Evolutionary conservation across 2,113 vertebrate species (phyloP).

Genomic region (Ammodramus savannarum): DNA sequence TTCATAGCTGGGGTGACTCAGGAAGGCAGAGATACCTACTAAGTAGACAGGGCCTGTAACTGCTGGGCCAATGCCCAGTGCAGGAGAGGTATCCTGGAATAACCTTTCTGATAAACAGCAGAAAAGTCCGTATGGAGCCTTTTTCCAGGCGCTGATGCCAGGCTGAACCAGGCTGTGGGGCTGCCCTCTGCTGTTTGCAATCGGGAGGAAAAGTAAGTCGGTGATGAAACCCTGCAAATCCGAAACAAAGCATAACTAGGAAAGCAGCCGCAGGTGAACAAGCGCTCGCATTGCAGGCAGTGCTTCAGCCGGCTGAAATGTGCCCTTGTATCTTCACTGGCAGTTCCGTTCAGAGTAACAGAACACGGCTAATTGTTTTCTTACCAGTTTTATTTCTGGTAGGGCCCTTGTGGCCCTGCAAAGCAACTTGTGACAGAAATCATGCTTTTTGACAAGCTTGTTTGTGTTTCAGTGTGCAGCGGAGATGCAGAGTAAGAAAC

Average conservation of each 20-base stretch:
- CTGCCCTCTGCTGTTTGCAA: constrained; percentile 5
- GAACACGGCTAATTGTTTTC: neutral
- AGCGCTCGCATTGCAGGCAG: neutral
- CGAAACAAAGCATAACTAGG: rapidly evolving
- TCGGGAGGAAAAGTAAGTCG: neutral
- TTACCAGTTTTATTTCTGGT: neutral
- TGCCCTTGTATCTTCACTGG: neutral
- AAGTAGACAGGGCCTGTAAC: neutral
- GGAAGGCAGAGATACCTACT: constrained; percentile 32
- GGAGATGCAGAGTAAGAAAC: neutral
- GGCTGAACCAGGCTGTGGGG: neutral
- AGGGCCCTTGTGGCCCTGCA: neutral
- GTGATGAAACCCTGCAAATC: neutral
- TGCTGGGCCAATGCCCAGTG: neutral
- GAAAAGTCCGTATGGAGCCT: neutral
- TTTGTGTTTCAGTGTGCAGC: neutral
- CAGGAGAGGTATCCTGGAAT: constrained; percentile 23
- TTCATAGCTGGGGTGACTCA: constrained; percentile 1
- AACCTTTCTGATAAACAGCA: constrained; percentile 40
- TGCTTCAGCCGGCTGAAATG: neutral
- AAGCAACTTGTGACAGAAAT: neutral
- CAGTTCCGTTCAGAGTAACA: neutral
- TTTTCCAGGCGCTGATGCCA: neutral
- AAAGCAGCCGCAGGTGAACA: neutral
- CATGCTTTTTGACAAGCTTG: neutral